A percentile compares a stretch with the other conserved stretches of the same genome.
Evolutionary conservation across 2,797 vertebrate species (phyloP).

Genomic region (Chiloscyllium punctatum): DNA sequence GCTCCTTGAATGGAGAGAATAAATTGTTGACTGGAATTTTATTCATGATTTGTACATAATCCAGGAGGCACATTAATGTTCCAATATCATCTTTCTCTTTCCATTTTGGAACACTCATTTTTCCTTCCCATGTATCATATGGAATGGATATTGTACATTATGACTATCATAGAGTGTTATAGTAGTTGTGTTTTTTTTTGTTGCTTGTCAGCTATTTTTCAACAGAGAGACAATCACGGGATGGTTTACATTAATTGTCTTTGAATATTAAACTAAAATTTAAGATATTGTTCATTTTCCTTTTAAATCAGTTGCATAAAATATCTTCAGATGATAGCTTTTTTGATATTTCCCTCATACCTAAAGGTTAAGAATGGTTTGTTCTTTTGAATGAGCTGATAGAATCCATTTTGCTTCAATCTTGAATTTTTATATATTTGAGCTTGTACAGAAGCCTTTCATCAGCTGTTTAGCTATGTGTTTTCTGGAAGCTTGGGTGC

Average conservation of each 20-base stretch:
- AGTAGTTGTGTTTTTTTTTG: neutral
- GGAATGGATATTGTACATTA: neutral
- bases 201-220: neutral
- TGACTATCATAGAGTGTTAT: neutral
- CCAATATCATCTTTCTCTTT: neutral
- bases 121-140: neutral
- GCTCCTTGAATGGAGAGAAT: neutral
- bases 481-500: neutral
- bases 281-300: neutral
- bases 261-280: neutral
- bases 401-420: neutral
- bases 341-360: neutral
- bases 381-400: neutral
- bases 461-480: neutral
- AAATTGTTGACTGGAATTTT: neutral
- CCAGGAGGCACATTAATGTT: neutral
- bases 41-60: neutral
- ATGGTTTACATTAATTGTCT: neutral
- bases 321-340: neutral
- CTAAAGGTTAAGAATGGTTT: neutral
- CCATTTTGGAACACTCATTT: neutral
- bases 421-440: neutral
- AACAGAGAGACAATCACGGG: neutral
- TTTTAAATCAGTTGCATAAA: neutral
- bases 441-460: neutral